Base-by-base conservation (phyloP, 2,888 invertebrate genomes). In the Diarsia mendica region DNA sequence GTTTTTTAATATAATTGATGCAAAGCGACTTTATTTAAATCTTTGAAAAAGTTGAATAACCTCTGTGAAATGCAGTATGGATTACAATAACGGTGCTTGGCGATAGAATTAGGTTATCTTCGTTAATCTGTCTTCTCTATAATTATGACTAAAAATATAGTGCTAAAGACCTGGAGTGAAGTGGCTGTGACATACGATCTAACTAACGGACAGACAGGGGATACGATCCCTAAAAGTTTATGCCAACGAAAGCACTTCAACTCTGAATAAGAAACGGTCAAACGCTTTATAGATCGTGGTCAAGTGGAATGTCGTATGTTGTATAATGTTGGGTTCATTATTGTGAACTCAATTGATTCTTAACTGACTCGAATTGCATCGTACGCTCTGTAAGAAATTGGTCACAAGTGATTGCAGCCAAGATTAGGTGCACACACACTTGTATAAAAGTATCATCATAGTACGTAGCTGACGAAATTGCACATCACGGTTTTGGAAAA, bases 291-390 rank as follows among this genome's bases (percentile, higher is more conserved):
- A 63, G 4, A 63, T 18, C n/a, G 15, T 13, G 13, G 8, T 51
- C 4, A 0, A 3, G 10, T 49, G 8, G 20, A 51, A 33, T 2
- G 48, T 48, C n/a, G 8, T 49, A 44, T 75, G 28, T 28, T 28
- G 28, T 28, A 28, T 28, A 28, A 28, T 28, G 28, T 28, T 28
- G 28, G 28, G 28, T 28, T 28, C 28, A 28, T 28, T 28, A 28
- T 28, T 63, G 75, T 58, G 6, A 64, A 65, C 46, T 64, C 64
- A 64, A 76, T 77, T 82, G 64, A 33, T 65, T 76, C n/a, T 33
- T 82, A 82, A 82, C 46, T 58, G 77, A 64, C n/a, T 77, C n/a
- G 64, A 75, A 77, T 64, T 64, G 82, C 55, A 76, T 51, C 44
- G 13, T 44, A 55, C 28, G 49, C 49, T 49, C 20, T 18, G 49